phyloP scores from a whole-genome alignment of 2,113 vertebrate species.

The Acrocephalus arundinaceus region DNA sequence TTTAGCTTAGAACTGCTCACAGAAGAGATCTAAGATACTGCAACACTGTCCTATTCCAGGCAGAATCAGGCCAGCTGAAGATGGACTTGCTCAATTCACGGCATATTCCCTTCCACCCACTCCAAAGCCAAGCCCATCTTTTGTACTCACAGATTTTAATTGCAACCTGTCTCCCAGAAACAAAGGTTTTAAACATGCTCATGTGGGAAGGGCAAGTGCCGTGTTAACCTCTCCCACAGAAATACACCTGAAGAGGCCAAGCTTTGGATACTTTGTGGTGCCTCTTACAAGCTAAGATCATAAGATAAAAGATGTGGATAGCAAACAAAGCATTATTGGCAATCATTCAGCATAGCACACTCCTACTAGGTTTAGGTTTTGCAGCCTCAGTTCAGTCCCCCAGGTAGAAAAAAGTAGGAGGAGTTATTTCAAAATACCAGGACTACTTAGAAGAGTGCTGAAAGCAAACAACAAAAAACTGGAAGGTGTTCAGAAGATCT shows the following conservation, averaged over 20 bases:
- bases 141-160: neutral
- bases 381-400: neutral
- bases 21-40: neutral
- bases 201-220: neutral
- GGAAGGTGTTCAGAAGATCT: neutral
- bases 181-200: neutral
- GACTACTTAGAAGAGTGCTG: neutral
- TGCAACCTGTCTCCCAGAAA: neutral
- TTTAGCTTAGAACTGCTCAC: neutral
- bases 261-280: neutral
- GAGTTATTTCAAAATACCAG: neutral
- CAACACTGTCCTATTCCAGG: neutral
- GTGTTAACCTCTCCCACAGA: neutral
- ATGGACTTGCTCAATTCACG: neutral
- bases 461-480: neutral
- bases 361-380: neutral
- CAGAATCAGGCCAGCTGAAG: neutral
- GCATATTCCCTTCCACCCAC: neutral
- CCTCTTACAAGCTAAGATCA: neutral
- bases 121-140: neutral
- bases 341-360: neutral
- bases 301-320: neutral
- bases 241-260: neutral
- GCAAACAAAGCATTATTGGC: neutral
- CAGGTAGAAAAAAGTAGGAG: neutral